Evolutionary conservation across 2,797 vertebrate species (phyloP).

Genomic region (Pseudomugil gertrudae): DNA sequence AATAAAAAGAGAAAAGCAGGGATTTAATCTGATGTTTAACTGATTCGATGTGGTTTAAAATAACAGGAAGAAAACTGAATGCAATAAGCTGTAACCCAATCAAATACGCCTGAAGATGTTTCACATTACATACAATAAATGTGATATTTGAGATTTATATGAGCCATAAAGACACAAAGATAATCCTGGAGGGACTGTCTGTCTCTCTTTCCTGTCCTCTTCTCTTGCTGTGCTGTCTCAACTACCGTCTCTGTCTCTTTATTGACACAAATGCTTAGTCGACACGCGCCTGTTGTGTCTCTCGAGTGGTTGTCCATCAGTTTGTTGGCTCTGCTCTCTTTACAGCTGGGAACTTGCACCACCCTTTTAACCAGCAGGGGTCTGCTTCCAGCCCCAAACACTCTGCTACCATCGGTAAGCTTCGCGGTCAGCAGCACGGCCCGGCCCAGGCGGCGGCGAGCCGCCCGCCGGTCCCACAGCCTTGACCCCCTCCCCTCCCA

Average conservation of each 20-base stretch:
- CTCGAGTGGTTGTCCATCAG: conserved; percentile 72
- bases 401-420: conserved; percentile 82
- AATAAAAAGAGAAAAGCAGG: not conserved
- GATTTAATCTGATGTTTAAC: not conserved
- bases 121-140: not conserved
- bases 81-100: not conserved
- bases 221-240: conserved; percentile 33
- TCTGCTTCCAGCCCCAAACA: conserved; percentile 89
- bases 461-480: conserved; percentile 30
- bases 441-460: conserved; percentile 21
- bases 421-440: conserved; percentile 49
- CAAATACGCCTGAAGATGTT: not conserved
- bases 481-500: conserved; percentile 21
- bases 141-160: not conserved
- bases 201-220: conserved; percentile 25
- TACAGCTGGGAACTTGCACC: conserved; percentile 87
- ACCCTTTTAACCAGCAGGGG: conserved; percentile 86
- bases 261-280: conserved; percentile 63
- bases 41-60: not conserved
- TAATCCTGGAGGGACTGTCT: conserved; percentile 49
- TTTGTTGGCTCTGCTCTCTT: conserved; percentile 82
- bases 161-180: not conserved
- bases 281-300: conserved; percentile 49
- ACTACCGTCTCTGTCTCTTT: conserved; percentile 23
- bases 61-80: not conserved